phyloP scores from a whole-genome alignment of 37 sponge, comb jelly and placozoan species.

The Theonella swinhoei region DNA sequence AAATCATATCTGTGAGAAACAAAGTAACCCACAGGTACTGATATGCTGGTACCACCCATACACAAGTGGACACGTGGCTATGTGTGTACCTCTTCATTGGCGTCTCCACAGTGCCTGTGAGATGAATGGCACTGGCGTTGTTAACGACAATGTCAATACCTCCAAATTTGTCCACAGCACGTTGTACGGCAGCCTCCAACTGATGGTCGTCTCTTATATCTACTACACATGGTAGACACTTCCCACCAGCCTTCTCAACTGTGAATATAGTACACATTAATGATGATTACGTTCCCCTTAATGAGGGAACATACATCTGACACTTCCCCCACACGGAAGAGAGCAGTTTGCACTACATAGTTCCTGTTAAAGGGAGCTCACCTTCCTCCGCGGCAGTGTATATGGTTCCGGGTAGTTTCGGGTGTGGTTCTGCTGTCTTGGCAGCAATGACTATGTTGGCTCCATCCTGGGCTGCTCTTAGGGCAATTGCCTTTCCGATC shows the following conservation, averaged over 20 bases:
- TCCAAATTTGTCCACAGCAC: conserved; percentile 92
- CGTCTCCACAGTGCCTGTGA: conserved; percentile 92
- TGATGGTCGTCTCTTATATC: conserved; percentile 91
- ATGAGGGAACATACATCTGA: no score
- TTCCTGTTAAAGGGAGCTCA: conserved; percentile 29
- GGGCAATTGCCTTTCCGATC: conserved; percentile 97
- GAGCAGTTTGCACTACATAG: neutral
- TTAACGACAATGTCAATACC: conserved; percentile 98
- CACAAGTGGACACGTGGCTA: neutral
- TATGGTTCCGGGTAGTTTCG: conserved; percentile 98
- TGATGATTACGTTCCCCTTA: no score
- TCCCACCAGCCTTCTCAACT: conserved; percentile 95
- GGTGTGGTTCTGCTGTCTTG: conserved; percentile 94
- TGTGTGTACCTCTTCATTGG: conserved; percentile 86
- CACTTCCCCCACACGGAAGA: neutral
- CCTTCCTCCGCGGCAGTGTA: conserved; percentile 98
- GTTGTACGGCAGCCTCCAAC: conserved; percentile 75
- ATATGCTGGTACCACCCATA: neutral
- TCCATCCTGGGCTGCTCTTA: conserved; percentile 95
- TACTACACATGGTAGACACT: conserved; percentile 93
- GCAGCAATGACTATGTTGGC: conserved; percentile 97
- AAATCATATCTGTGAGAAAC: conserved; percentile 82
- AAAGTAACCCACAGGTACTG: neutral
- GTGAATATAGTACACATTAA: no score
- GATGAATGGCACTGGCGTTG: conserved; percentile 97